Percentiles rank a stretch among this genome's conserved stretches.
These are phyloP conservation scores for Hyles euphorbiae DNA, from an alignment of 1,140 invertebrate genomes.

Conservation along the genomic window DNA sequence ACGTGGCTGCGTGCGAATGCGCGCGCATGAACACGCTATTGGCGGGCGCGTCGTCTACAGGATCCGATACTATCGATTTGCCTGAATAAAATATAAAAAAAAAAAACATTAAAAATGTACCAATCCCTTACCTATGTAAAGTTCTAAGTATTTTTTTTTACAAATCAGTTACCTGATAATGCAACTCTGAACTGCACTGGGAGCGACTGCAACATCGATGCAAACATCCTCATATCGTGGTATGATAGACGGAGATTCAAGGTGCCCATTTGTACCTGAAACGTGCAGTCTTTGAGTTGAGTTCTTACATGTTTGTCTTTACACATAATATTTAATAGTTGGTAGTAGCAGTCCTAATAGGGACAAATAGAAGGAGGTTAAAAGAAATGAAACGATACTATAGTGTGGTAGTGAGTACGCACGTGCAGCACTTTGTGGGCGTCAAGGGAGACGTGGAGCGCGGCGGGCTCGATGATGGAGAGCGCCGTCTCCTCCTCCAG, in stretches of 20 bases:
- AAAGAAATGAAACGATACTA: too few species aligned
- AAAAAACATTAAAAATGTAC: too few species aligned
- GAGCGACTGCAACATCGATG: conserved; percentile 90
- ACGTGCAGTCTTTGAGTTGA: too few species aligned
- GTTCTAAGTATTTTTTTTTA: too few species aligned
- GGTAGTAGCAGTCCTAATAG: too few species aligned
- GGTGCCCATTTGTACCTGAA: conserved; percentile 79
- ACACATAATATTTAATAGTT: too few species aligned
- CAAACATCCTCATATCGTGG: conserved; percentile 94
- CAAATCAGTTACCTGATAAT: conserved; percentile 45
- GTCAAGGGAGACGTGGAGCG: conserved; percentile 81
- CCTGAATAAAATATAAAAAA: conserved; percentile 20
- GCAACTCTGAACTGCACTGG: conserved; percentile 84
- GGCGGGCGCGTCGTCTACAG: conserved; percentile 37
- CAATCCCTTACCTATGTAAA: too few species aligned
- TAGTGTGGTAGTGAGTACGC: conserved; percentile 5
- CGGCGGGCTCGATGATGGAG: conserved; percentile 96
- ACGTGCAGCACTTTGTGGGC: conserved; percentile 61
- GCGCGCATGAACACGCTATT: conserved; percentile 57
- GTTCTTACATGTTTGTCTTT: too few species aligned
- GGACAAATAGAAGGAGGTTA: too few species aligned
- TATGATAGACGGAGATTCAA: conserved; percentile 93
- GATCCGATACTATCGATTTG: conserved; percentile 25
- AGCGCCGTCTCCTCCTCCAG: conserved; percentile 95
- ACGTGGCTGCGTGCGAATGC: conserved; percentile 11